Evolutionary conservation across 2,888 invertebrate species (phyloP), one percentile per base, ranked within the genome.

Genomic region (Electrophaes corylata): DNA sequence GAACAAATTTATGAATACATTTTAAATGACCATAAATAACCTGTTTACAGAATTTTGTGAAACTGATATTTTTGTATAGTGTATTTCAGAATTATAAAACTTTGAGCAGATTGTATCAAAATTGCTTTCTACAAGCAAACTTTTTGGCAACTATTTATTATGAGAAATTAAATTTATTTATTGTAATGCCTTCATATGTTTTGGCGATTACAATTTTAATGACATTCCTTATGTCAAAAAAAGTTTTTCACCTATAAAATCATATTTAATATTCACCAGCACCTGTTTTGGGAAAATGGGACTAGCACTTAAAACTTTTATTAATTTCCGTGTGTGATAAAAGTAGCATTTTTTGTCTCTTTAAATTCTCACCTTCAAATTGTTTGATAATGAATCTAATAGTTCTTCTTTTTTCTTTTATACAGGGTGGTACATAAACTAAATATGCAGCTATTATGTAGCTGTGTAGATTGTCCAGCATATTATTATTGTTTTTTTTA

Each of bases 181-280:
- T 68, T 74, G 73, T 69, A 67, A 64, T 60, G 86, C 91, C 90
- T 91, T 90, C 87, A 91, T 91, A 88, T 91, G 90, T 91, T 91
- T 90, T 90, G 91, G 89, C 83, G 58, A 40, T 57, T 64, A 65
- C 56, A 58, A 57, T 59, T 45, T 45, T 35, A 64, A 65, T 71
- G 70, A 67, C 74, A 70, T 73, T 72, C 66, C 67, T 60, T 61
- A 40, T 72, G 71, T 76, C 70, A 74, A 62, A 63, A n/a, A 59
- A 68, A 65, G 40, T 39, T 74, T 71, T 83, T 87, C 86, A 86
- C 86, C 87, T 86, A 86, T 86, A 84, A 84, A 86, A 83, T 77
- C 72, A 68, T 70, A 64, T 70, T 18, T 8, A 33, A 52, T 63
- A 62, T 58, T 50, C 56, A 54, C 3, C 14, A 37, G 52, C 52